Conservation (phyloP, 2,888 invertebrate genomes). For the Sisyra nigra region DNA sequence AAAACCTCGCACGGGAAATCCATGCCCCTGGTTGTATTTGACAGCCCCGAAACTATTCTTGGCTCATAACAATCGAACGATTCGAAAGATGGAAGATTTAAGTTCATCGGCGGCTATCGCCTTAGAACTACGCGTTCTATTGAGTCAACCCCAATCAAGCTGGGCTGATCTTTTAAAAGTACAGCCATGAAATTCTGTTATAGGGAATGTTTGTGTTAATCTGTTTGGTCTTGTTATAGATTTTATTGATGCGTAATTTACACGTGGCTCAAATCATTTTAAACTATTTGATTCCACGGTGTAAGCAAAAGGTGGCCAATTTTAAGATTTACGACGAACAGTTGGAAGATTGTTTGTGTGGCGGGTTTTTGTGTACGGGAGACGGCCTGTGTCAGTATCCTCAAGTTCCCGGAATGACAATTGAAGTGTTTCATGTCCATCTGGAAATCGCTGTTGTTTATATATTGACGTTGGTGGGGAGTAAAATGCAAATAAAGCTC, state of each 20-base stretch:
- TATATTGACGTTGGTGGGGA: slow-evolving; percentile 44
- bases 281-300: slow-evolving; percentile 27
- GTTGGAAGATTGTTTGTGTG: slow-evolving; percentile 31
- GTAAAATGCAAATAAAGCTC: slow-evolving; percentile 42
- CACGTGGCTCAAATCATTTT: slow-evolving; percentile 41
- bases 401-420: slow-evolving; percentile 14
- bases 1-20: slow-evolving; percentile 33
- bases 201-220: no score
- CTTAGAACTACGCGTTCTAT: slow-evolving; percentile 50
- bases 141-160: slow-evolving; percentile 63
- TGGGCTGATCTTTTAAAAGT: slow-evolving; percentile 65
- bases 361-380: slow-evolving; percentile 53
- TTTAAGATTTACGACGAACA: slow-evolving; percentile 19
- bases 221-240: slow-evolving; percentile 37
- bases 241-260: slow-evolving; percentile 55
- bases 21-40: slow-evolving; percentile 55
- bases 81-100: slow-evolving; percentile 31
- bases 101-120: slow-evolving; percentile 43
- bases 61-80: slow-evolving; percentile 24
- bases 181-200: no score
- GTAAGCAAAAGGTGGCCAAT: slow-evolving; percentile 29
- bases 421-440: slow-evolving; percentile 28
- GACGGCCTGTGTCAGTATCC: slow-evolving; percentile 33
- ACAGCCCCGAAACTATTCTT: slow-evolving; percentile 45
- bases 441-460: slow-evolving; percentile 45